Evolutionary conservation across 2,113 vertebrate species (phyloP), one percentile per base, ranked within the genome.

Genomic region (Brienomyrus longianalis): DNA sequence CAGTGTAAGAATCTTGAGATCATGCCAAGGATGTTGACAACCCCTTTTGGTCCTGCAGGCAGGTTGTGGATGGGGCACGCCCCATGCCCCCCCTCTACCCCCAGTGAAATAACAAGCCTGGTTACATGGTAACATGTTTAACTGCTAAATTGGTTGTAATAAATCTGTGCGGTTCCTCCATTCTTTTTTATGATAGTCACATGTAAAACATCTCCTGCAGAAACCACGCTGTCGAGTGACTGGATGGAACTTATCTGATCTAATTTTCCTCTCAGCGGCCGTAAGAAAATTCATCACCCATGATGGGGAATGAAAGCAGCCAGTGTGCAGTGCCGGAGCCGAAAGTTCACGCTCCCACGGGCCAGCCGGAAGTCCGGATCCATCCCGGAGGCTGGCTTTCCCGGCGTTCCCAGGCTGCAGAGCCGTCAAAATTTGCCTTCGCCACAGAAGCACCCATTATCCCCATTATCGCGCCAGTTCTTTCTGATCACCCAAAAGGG

Each of bases 191-290:
- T 90, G 85, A 62, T 83, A 86, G 94, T 96, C 96, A 96, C 95
- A 95, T 96, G 96, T 93, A 90, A 90, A 90, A 0, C 48, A 88
- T 43, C 51, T 91, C 88, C 83, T 66, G 87, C 90, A 93, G 92
- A 94, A 88, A 91, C 92, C 91, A 59, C 9, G 92, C 93, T 27
- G 92, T 92, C 90, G 90, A 91, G 90, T 94, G 86, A 89, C 94
- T 19, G 89, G 94, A 94, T 94, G 93, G 94, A 93, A 95, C 92
- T 93, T 91, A 95, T 96, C 94, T 95, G 94, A 94, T 94, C 95
- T 95, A 93, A 92, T 96, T 95, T 96, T 93, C 94, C 94, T 94
- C 93, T 88, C 89, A 85, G 11, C 93, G 92, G 90, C 93, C 93
- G 93, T 93, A 91, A 89, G 92, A 94, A 95, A 94, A 96, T 95